Conservation (phyloP, 2,797 vertebrate species). For the Tinamus major region DNA sequence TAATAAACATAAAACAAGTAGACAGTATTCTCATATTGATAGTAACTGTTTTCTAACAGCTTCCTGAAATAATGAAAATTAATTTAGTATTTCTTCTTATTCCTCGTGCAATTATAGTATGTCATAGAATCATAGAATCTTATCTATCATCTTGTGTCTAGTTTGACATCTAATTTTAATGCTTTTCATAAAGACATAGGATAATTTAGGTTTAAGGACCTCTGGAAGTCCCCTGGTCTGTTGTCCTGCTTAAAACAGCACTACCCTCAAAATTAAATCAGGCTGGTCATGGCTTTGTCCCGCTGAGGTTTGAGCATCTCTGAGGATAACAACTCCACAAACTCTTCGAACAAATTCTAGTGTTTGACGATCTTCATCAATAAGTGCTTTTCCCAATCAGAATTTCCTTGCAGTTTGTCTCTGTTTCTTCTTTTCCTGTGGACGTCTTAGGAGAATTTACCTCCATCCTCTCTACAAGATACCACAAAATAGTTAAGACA, state of each 20-base stretch:
- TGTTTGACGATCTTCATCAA: neutral
- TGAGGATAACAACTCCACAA: neutral
- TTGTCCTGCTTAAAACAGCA: neutral
- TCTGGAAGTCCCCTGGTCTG: neutral
- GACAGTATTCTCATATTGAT: neutral
- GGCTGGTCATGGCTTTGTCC: neutral
- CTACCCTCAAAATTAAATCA: neutral
- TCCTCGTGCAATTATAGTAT: neutral
- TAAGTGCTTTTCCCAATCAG: neutral
- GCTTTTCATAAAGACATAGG: neutral
- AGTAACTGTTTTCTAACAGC: neutral
- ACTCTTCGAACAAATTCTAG: neutral
- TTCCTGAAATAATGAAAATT: neutral
- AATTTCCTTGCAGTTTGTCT: conserved; percentile 18
- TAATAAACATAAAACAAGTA: neutral
- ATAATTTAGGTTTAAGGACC: neutral
- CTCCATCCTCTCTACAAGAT: neutral
- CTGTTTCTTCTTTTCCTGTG: neutral
- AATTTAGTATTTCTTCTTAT: neutral
- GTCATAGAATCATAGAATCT: no score
- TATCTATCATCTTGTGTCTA: neutral
- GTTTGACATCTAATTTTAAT: neutral
- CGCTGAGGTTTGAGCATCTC: neutral
- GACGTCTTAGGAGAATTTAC: neutral
- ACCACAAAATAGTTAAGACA: neutral